These are phyloP conservation scores for Adelges cooleyi DNA, from an alignment of 1,140 invertebrate species.

Conservation along the genomic window DNA sequence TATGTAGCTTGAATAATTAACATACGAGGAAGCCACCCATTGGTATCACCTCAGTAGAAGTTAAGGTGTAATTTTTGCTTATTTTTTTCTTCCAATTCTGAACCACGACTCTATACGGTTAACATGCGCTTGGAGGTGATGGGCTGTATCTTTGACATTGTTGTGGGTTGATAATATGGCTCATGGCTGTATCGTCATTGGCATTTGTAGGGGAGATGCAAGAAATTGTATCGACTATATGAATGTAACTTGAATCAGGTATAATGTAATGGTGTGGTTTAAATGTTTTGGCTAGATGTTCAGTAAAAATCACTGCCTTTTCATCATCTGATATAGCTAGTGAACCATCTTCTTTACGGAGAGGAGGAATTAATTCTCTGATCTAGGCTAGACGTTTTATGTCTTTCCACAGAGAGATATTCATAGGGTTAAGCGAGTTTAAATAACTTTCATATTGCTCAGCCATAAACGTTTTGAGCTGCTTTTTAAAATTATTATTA, in stretches of 20 bases:
- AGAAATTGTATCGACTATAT: background rate
- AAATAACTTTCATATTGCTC: background rate
- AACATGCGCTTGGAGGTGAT: too few relatives aligned
- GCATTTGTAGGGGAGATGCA: too few relatives aligned
- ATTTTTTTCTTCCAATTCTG: too few relatives aligned
- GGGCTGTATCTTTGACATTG: too few relatives aligned
- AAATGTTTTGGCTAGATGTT: background rate
- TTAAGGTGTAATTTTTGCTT: too few relatives aligned
- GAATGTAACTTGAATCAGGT: background rate
- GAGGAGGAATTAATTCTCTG: background rate
- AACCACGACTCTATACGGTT: too few relatives aligned
- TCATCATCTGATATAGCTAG: background rate
- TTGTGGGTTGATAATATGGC: too few relatives aligned
- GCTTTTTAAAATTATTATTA: background rate
- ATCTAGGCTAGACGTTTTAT: background rate
- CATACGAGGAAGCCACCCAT: too few relatives aligned
- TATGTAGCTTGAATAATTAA: too few relatives aligned
- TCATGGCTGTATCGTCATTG: too few relatives aligned
- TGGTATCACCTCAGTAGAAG: too few relatives aligned
- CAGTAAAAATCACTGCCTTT: background rate
- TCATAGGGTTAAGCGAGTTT: background rate
- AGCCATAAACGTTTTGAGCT: background rate
- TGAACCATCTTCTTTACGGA: background rate
- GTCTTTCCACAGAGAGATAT: background rate
- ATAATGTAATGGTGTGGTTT: background rate